Evolutionary conservation across 2,888 invertebrate species (phyloP), one percentile per base, ranked within the genome.

Genomic region (Tortrix viridana): DNA sequence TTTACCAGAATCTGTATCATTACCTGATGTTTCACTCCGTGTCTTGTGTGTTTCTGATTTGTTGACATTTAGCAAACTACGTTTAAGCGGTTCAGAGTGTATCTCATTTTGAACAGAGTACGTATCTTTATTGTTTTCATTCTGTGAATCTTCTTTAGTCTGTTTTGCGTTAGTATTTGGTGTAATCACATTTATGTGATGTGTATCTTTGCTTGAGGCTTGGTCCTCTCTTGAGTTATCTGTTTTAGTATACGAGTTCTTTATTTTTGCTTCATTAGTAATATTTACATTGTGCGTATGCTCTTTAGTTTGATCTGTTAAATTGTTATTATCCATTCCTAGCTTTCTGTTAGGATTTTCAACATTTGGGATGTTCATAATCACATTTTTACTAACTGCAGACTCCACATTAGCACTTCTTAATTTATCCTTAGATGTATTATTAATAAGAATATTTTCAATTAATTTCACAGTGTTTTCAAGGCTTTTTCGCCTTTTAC

Each of bases 401-500:
- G n/a, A 12, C 7, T 50, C 53, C 18, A 7, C 9, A 20, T 38
- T 20, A 7, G 52, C 22, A 32, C 6, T 48, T 43, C 26, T 57
- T 18, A 41, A 58, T 5, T 72, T 70, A 16, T 72, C 71, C 53
- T 74, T 78, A 0, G 79, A 74, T 14, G 56, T 56, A 3, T 76
- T 77, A 46, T 80, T 80, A 16, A 80, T 83, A 32, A 88, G 70
- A 19, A 88, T 85, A 54, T 86, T 82, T 69, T 89, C 89, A 59
- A 89, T 88, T 59, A 88, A 68, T 67, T 81, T 84, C 0, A 89
- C 86, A 0, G 88, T 88, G 37, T 87, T 85, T 67, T 88, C 88
- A 26, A 89, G 74, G 60, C 87, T 88, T 72, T 84, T 79, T 14
- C 86, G 73, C 60, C 84, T 77, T 1, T 75, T 77, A 37, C 77